Evolutionary conservation across 2,888 invertebrate species (phyloP).

Genomic region (Cheilosia vernalis): DNA sequence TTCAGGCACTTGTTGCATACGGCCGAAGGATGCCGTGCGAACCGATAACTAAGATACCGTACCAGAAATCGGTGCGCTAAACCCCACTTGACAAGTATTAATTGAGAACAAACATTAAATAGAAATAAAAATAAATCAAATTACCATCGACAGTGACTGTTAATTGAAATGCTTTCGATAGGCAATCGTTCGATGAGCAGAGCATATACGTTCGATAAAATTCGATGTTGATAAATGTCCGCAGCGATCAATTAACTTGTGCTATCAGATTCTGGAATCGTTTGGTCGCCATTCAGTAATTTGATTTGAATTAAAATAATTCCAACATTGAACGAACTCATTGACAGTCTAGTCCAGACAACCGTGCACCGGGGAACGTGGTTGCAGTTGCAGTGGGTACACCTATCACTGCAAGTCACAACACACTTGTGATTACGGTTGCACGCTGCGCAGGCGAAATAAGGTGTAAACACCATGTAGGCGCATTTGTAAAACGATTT

Average conservation of each 20-base stretch:
- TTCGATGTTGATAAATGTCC: conserved; percentile 33
- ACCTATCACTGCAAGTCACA: conserved; percentile 1
- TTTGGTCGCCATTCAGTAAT: conserved; percentile 44
- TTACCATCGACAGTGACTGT: conserved; percentile 4
- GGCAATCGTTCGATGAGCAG: neutral
- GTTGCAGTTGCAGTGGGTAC: conserved; percentile 13
- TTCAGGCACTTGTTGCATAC: conserved; percentile 46
- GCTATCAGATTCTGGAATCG: conserved; percentile 39
- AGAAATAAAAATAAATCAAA: conserved; percentile 19
- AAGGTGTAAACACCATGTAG: conserved; percentile 22
- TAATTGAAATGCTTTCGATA: conserved; percentile 25
- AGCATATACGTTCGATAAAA: conserved; percentile 23
- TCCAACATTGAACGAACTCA: conserved; percentile 23
- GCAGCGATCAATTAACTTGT: conserved; percentile 43
- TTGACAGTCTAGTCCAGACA: conserved; percentile 41
- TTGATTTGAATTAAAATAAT: conserved; percentile 41
- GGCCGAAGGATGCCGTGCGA: conserved; percentile 25
- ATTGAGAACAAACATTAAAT: neutral
- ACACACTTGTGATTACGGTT: conserved; percentile 23
- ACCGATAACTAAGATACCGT: conserved; percentile 47
- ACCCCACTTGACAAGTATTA: neutral
- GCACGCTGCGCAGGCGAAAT: neutral
- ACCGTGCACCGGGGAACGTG: conserved; percentile 7
- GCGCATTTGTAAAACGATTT: conserved; percentile 27
- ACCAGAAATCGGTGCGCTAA: conserved; percentile 59